Percentiles rank a stretch among this genome's conserved stretches.
phyloP scores from a whole-genome alignment of 2,113 vertebrate species.

The Pteropus alecto region DNA sequence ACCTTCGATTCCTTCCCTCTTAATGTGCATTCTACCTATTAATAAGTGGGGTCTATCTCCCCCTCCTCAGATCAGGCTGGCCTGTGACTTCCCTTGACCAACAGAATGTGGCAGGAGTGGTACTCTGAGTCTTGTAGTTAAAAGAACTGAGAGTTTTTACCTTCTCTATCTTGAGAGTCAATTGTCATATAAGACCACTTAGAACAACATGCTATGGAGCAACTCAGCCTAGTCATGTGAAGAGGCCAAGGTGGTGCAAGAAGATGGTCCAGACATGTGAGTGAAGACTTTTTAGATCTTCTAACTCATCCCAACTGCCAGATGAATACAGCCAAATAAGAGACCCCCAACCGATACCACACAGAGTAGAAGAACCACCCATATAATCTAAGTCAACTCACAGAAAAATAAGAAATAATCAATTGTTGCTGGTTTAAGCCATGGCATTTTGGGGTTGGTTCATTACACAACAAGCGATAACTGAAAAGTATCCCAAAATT shows the following conservation, averaged over 20 bases:
- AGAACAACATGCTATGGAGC: neutral
- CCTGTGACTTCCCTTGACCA: neutral
- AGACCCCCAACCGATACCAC: neutral
- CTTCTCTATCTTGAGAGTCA: neutral
- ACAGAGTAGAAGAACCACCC: neutral
- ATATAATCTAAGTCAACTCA: neutral
- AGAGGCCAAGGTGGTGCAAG: neutral
- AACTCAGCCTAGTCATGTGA: neutral
- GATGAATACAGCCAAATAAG: neutral
- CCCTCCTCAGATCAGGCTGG: neutral
- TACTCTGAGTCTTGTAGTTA: neutral
- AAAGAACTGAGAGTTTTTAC: neutral
- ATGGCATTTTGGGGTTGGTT: neutral
- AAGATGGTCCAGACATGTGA: neutral
- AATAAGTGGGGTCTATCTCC: neutral
- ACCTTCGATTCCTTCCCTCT: neutral
- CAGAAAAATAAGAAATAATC: neutral
- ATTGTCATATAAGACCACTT: neutral
- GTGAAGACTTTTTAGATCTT: neutral
- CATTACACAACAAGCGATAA: neutral
- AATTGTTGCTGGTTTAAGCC: neutral
- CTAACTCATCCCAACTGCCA: neutral
- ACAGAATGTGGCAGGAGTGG: neutral
- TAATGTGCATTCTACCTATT: neutral
- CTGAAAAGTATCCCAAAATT: slow-evolving; percentile 6